Conservation (phyloP, 2,113 vertebrate genomes). For the Eleginops maclovinus region DNA sequence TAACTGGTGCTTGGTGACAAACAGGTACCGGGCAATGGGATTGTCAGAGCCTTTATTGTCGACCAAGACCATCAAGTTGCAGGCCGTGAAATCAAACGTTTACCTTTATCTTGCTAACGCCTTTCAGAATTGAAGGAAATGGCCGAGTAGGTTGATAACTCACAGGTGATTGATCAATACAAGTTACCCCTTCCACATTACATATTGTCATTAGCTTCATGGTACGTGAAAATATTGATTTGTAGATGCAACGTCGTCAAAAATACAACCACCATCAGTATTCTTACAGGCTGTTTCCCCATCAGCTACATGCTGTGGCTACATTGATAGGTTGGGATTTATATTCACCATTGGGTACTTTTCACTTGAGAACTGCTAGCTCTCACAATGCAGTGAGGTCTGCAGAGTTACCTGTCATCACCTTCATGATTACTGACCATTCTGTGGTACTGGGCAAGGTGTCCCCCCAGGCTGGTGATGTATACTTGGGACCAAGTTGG, state of each 20-base stretch:
- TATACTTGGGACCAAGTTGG: neutral
- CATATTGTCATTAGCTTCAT: no score
- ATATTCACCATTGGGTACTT: neutral
- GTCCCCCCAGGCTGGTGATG: conserved; percentile 9
- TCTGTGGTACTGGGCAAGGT: neutral
- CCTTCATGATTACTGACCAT: neutral
- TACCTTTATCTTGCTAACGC: neutral
- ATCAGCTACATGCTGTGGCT: neutral
- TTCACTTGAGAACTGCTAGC: conserved; percentile 10
- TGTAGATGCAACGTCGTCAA: neutral
- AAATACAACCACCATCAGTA: neutral
- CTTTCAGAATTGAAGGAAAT: neutral
- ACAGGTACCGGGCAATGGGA: neutral
- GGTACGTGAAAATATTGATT: no score
- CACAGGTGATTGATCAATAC: neutral
- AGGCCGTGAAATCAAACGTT: neutral
- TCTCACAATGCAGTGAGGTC: conserved; percentile 3
- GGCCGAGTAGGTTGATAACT: neutral
- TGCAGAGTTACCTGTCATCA: conserved; percentile 7
- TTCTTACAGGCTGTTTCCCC: neutral
- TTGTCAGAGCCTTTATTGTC: neutral
- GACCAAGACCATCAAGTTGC: neutral
- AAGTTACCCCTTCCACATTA: no score
- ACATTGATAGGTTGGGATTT: neutral
- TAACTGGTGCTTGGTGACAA: neutral